Evolutionary conservation across 2,888 invertebrate species (phyloP).

Genomic region (Alloscopus bannaensis): DNA sequence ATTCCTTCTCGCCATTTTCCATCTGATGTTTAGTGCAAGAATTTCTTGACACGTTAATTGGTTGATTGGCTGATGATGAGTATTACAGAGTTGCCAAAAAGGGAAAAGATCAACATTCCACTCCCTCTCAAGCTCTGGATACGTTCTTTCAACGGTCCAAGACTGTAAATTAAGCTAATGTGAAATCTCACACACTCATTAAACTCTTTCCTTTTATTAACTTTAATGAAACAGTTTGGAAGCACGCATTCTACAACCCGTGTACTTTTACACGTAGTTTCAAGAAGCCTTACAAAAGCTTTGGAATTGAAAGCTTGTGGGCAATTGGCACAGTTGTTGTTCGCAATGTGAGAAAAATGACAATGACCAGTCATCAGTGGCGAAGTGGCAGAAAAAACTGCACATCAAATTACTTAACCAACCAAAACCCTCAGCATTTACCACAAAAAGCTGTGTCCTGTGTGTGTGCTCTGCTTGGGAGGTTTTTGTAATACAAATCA

Average conservation of each 20-base stretch:
- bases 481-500: constrained; percentile 15
- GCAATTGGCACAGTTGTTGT: constrained; percentile 5
- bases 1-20: constrained; percentile 1
- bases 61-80: constrained; percentile 32
- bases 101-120: constrained; percentile 46
- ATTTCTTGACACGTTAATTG: constrained; percentile 24
- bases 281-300: too few species aligned
- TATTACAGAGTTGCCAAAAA: constrained; percentile 40
- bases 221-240: constrained; percentile 35
- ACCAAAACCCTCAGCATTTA: constrained; percentile 50
- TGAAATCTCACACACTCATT: constrained; percentile 52
- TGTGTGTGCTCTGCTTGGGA: constrained; percentile 32
- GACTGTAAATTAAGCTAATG: constrained; percentile 52
- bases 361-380: constrained; percentile 42
- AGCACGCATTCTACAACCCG: constrained; percentile 46
- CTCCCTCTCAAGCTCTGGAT: constrained; percentile 27
- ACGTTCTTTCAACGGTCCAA: constrained; percentile 42
- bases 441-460: constrained; percentile 37
- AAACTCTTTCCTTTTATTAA: constrained; percentile 31
- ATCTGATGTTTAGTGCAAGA: neutral
- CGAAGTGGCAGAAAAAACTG: constrained; percentile 50
- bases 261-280: too few species aligned
- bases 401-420: constrained; percentile 63
- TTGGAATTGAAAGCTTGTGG: neutral
- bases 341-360: constrained; percentile 48